Evolutionary conservation across 30 jellyfish, hydroid and myxozoan genomes (phyloP), one percentile per base, ranked within the genome.

Genomic region (Nemopilema nomurai): DNA sequence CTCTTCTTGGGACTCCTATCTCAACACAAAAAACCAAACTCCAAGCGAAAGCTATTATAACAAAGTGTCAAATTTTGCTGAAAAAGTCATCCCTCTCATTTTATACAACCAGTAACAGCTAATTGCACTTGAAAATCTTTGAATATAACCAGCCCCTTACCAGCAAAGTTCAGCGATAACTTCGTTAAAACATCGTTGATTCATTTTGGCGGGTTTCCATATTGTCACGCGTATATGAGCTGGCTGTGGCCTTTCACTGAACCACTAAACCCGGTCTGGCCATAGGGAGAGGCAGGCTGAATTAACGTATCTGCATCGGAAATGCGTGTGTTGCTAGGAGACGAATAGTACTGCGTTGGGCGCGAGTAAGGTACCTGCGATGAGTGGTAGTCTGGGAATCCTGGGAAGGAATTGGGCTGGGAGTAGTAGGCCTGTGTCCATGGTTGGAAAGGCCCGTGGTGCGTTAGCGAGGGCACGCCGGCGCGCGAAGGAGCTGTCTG

Each of bases 401-500:
- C 97, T 23, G 98, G 79, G 51, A 76, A 87, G 17, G 91, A 83
- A 33, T 93, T 77, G 32, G 91, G 90, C 66, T 90, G 99, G 51
- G 97, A 80, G 83, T 86, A 88, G 74, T 90, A 95, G 62, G 92
- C 90, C 62, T 90, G 99, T 17, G 83, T 51, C 99, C 99, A 95
- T 27, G 93, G 87, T 62, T 95, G 99, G 51, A 83, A 95, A 21
- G 99, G 95, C 1, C 97, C 96, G 66, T 95, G 97, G 51, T 95
- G 99, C 19, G 98, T 84, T 32, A 95, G 76, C 8, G 97, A 86
- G 23, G 93, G 97, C 23, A 69, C 93, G 23, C 90, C 93, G 30
- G 96, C 91, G 16, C 96, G 86, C 13, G 90, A 71, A 33, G 98
- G 85, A 7, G 93, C 76, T 52, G 96, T 94, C 66, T 78, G 95